Evolutionary conservation across 2,113 vertebrate genomes (phyloP).

Genomic region (Phalacrocorax carbo): DNA sequence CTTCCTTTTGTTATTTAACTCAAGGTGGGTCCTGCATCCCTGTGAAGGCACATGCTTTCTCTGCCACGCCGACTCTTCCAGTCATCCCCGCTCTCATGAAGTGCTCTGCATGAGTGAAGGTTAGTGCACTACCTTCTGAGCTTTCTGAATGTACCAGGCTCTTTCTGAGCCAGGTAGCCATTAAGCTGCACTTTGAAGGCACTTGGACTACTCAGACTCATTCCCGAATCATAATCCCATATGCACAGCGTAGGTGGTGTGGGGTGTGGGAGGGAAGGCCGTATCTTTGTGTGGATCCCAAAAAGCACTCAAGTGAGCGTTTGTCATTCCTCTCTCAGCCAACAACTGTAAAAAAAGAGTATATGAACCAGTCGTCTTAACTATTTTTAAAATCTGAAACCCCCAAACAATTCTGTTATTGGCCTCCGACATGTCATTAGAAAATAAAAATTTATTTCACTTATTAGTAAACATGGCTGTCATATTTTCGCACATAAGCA

Average conservation of each 20-base stretch:
- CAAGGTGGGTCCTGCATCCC: not conserved
- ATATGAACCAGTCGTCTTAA: not conserved
- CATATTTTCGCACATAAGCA: not conserved
- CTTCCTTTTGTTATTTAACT: not conserved
- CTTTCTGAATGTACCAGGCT: not conserved
- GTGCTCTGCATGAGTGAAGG: accelerated
- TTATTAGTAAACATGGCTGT: not conserved
- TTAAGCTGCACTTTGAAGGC: not conserved
- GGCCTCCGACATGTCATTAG: not conserved
- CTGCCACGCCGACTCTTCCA: not conserved
- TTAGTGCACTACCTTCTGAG: not conserved
- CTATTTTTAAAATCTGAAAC: not conserved
- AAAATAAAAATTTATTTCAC: not conserved
- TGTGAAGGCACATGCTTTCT: not conserved
- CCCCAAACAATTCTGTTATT: not conserved
- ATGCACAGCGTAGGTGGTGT: not conserved
- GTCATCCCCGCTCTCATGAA: not conserved
- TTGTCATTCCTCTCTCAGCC: not conserved
- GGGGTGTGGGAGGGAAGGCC: not conserved
- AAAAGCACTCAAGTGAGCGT: not conserved
- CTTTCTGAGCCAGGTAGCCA: not conserved
- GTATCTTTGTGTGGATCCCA: not conserved
- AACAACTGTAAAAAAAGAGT: not conserved
- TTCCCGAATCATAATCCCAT: not conserved
- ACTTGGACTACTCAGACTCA: not conserved